phyloP scores from a whole-genome alignment of 2,888 invertebrate genomes.

The Agonopterix heracliana region DNA sequence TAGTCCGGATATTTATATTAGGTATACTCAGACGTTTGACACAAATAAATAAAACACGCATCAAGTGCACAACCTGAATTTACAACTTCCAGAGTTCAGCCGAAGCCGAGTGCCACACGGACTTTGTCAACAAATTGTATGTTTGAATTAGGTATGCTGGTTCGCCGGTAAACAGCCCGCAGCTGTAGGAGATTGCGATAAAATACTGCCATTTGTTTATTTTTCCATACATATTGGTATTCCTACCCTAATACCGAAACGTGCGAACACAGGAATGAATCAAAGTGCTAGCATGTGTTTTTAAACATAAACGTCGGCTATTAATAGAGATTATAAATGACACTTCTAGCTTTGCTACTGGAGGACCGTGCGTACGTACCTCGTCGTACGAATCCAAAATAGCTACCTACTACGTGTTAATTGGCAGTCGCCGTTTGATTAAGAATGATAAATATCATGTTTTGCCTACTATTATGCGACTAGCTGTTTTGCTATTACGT shows the following conservation, averaged over 20 bases:
- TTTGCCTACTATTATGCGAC: not conserved
- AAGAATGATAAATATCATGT: slow-evolving; percentile 6
- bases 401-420: slow-evolving; percentile 9
- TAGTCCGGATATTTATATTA: too few relatives aligned
- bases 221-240: slow-evolving; percentile 5
- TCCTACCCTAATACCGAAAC: slow-evolving; percentile 1
- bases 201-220: slow-evolving; percentile 11
- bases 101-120: slow-evolving; percentile 10
- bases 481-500: not conserved
- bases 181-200: slow-evolving; percentile 27
- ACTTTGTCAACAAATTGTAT: slow-evolving; percentile 30
- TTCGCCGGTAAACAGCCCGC: slow-evolving; percentile 13
- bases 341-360: too few relatives aligned
- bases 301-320: not conserved
- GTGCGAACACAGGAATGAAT: slow-evolving; percentile 5
- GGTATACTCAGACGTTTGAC: too few relatives aligned
- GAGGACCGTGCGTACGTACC: too few relatives aligned
- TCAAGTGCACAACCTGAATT: too few relatives aligned
- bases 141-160: slow-evolving; percentile 13
- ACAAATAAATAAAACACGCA: too few relatives aligned
- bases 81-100: not conserved
- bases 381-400: not conserved
- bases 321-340: not conserved
- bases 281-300: slow-evolving; percentile 2
- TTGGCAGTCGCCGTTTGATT: slow-evolving; percentile 18